phyloP scores from a whole-genome alignment of 1,140 invertebrate genomes.

The Procambarus virginalis region DNA sequence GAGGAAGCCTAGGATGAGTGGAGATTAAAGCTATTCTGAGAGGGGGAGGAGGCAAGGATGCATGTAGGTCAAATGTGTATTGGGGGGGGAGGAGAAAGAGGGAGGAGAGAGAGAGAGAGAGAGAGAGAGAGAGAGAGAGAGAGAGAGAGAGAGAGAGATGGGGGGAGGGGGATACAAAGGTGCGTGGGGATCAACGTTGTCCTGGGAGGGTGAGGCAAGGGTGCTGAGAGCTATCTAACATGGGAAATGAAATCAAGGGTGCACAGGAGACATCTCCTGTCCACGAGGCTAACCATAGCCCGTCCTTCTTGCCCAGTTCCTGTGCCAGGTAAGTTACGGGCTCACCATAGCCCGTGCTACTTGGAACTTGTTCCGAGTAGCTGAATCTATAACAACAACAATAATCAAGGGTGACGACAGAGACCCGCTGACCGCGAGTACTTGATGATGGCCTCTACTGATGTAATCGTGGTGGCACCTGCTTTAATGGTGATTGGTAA shows the following conservation, averaged over 20 bases:
- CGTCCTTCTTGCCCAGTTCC: too few species aligned
- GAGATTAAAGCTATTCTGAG: not conserved
- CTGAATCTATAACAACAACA: too few species aligned
- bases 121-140: not conserved
- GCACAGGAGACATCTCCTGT: too few species aligned
- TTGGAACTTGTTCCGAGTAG: too few species aligned
- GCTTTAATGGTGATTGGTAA: not conserved
- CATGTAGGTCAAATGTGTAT: not conserved
- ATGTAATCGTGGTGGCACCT: too few species aligned
- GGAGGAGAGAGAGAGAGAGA: not conserved
- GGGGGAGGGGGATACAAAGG: not conserved
- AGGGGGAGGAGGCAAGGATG: not conserved
- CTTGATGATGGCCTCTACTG: slow-evolving; percentile 7
- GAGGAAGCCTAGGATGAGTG: not conserved
- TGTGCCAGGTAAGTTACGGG: too few species aligned
- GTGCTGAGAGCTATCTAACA: not conserved
- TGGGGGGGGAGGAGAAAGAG: not conserved
- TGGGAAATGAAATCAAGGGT: too few species aligned
- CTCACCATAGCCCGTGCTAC: too few species aligned
- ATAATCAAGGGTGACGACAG: not conserved
- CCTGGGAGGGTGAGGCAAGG: not conserved
- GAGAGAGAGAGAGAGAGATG: not conserved
- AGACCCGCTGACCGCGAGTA: slow-evolving; percentile 7
- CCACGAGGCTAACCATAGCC: too few species aligned
- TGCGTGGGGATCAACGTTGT: slow-evolving; percentile 14